A percentile compares a stretch with the other conserved stretches of the same genome.
Evolutionary conservation across 2,888 invertebrate genomes (phyloP).

Genomic region (Ochropleura plecta): DNA sequence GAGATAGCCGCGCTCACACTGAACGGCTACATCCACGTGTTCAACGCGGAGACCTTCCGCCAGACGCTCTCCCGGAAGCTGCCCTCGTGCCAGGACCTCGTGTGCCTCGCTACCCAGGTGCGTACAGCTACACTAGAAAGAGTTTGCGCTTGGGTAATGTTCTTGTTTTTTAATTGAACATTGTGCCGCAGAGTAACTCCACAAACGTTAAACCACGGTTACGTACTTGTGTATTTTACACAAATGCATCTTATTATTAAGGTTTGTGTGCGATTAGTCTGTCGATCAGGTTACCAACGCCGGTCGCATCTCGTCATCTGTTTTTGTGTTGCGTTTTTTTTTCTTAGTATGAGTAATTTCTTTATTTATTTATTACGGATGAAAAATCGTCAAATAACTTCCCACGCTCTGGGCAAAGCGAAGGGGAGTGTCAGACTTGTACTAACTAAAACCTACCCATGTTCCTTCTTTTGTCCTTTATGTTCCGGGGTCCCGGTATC

Average conservation of each 20-base stretch:
- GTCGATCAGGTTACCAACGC: neutral
- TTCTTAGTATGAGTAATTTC: no score
- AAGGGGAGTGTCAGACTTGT: no score
- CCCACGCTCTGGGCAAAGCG: no score
- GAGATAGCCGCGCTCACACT: conserved; percentile 97
- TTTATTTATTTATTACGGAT: no score
- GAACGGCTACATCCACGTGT: conserved; percentile 98
- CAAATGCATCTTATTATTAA: neutral
- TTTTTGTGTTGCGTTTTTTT: neutral
- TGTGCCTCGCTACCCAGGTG: conserved; percentile 95
- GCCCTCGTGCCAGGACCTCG: conserved; percentile 97
- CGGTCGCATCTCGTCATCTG: neutral
- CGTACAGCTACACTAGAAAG: neutral
- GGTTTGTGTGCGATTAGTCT: neutral
- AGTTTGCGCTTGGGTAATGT: neutral
- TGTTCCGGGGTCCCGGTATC: no score
- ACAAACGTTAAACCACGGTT: neutral
- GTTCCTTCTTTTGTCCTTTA: no score
- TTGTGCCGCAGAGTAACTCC: neutral
- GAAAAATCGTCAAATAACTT: no score
- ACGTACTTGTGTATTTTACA: neutral
- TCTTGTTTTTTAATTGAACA: neutral
- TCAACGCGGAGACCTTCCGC: conserved; percentile 96
- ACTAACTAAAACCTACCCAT: no score
- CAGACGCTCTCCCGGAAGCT: conserved; percentile 97